phyloP scores from a whole-genome alignment of 2,888 invertebrate species.

The Parnassius smintheus region DNA sequence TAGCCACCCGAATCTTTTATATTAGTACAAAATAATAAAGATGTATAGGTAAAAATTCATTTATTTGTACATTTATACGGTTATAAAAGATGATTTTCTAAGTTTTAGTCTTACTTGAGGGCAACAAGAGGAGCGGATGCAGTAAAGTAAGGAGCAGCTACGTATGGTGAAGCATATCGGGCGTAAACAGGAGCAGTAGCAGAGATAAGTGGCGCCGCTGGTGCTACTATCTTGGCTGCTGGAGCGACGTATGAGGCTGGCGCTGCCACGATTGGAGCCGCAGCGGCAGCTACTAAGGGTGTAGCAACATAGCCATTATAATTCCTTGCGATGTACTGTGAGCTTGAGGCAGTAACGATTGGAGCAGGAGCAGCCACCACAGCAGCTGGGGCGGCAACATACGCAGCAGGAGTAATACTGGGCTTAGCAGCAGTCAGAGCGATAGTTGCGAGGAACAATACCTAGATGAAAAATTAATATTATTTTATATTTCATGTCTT shows the following conservation, averaged over 20 bases:
- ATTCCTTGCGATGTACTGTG: conserved; percentile 83
- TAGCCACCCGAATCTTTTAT: too few relatives aligned
- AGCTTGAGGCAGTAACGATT: conserved; percentile 83
- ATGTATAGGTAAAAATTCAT: background rate
- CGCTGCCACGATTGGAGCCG: conserved; percentile 49
- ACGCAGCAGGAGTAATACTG: conserved; percentile 52
- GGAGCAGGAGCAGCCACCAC: conserved; percentile 70
- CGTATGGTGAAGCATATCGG: conserved; percentile 6
- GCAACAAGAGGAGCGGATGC: conserved; percentile 49
- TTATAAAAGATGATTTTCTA: background rate
- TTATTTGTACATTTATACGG: conserved; percentile 6
- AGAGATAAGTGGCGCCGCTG: conserved; percentile 27
- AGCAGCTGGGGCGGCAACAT: conserved; percentile 47
- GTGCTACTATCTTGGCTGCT: conserved; percentile 47
- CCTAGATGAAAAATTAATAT: conserved; percentile 41
- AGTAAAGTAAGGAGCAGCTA: conserved; percentile 31
- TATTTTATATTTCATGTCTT: too few relatives aligned
- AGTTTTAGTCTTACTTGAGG: conserved; percentile 13
- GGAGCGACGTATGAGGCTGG: conserved; percentile 46
- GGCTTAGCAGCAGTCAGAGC: conserved; percentile 54
- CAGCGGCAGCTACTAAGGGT: conserved; percentile 48
- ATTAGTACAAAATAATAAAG: background rate
- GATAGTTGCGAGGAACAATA: conserved; percentile 51
- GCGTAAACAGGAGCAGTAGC: conserved; percentile 10
- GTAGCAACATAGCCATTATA: conserved; percentile 71